A percentile compares a stretch with the other conserved stretches of the same genome.
Conservation (phyloP, 2,797 vertebrate species). For the Lacerta agilis region DNA sequence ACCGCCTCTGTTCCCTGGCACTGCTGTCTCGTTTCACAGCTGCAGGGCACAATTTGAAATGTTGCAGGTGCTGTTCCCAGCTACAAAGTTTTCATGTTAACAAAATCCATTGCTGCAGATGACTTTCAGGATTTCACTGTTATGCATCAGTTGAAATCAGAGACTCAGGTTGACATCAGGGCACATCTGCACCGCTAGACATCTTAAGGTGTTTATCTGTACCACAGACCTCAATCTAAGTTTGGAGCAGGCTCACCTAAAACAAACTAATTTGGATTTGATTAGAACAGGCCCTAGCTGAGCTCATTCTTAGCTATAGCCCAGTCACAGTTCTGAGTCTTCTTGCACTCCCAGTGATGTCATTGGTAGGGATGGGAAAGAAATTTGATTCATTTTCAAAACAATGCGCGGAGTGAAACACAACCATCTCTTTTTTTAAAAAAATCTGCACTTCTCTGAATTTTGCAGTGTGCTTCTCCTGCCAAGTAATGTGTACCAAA, state of each 20-base stretch:
- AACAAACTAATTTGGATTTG: not conserved
- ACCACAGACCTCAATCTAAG: not conserved
- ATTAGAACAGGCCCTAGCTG: not conserved
- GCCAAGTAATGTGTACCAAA: no score
- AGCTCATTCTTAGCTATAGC: not conserved
- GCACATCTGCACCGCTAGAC: no score
- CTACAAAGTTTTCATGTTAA: not conserved
- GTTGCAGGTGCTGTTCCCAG: not conserved
- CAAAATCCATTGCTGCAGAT: not conserved
- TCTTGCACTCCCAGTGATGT: not conserved
- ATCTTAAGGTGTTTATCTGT: not conserved
- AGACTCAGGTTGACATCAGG: not conserved
- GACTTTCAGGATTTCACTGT: not conserved
- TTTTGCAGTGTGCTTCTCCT: no score
- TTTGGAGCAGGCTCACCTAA: not conserved
- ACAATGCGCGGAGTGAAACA: no score
- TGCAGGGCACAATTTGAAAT: not conserved
- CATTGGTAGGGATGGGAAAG: no score
- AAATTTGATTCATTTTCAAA: no score
- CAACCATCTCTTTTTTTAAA: no score
- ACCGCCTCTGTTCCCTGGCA: not conserved
- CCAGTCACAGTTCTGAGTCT: not conserved
- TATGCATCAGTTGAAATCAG: not conserved
- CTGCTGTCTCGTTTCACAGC: not conserved
- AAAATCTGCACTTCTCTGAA: no score